Evolutionary conservation across 2,888 invertebrate species (phyloP), one percentile per base, ranked within the genome.

Genomic region (Xestia rhomboidea): DNA sequence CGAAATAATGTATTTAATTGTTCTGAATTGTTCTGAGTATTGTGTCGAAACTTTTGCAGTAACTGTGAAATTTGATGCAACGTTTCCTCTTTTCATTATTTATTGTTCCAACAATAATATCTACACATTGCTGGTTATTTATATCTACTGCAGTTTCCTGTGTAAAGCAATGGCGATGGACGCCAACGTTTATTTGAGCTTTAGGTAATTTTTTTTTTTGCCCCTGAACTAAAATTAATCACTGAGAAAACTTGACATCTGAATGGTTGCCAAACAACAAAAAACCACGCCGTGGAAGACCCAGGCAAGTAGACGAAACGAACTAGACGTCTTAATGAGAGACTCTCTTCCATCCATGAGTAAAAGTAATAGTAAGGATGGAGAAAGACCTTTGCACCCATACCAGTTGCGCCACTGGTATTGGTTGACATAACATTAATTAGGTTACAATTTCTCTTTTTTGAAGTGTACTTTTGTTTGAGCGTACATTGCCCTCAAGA

Each of bases 51-150:
- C 75, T 51, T 60, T 80, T 15, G 82, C 49, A 24, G 54, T 57
- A 41, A 67, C 66, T 82, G 66, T 62, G 73, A 81, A 84, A 83
- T 74, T 68, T 70, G 81, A 85, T 82, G 76, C 79, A 76, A 71
- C 67, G 80, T 73, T 77, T 71, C 78, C 73, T 54, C 57, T 69
- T 76, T 62, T 57, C 62, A 71, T 77, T 84, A 80, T 69, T 57
- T 49, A 77, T 74, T 73, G 72, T 84, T 82, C 38, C 38, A 79
- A 38, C 62, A 79, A 62, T 73, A 62, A 70, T 70, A 57, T 38
- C 0, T 63, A 83, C 62, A 70, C 54, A 21, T 27, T 62, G 38
- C 21, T 49, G 11, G 46, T 34, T 76, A 57, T 76, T 60, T 54
- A 62, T 67, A 69, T 13, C 24, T 49, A 41, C 8, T 46, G 34